phyloP scores from a whole-genome alignment of 2,797 vertebrate genomes.

The Microtus agrestis region DNA sequence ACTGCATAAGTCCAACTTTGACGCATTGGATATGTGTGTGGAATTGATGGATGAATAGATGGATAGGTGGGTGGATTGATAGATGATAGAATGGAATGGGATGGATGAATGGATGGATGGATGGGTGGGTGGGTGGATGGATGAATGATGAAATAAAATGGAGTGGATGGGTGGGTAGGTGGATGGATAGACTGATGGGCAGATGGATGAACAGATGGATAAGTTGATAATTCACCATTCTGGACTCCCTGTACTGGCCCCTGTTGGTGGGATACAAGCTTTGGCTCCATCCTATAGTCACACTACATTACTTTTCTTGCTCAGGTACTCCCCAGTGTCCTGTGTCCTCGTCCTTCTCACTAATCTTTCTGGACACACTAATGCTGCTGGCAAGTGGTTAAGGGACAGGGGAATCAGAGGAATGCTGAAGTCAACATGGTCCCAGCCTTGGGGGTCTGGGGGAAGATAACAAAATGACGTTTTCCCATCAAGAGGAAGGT shows the following conservation, averaged over 20 bases:
- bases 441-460: background rate
- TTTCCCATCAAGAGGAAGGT: background rate
- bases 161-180: background rate
- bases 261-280: background rate
- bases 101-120: background rate
- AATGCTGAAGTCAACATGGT: background rate
- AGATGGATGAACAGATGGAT: too few species aligned
- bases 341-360: background rate
- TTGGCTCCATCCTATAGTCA: background rate
- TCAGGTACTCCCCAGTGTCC: background rate
- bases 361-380: background rate
- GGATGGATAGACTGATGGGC: background rate
- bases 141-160: background rate
- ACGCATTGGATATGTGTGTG: background rate
- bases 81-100: too few species aligned
- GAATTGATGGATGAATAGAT: too few species aligned
- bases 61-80: fast-evolving
- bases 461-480: background rate
- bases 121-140: background rate
- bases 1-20: background rate
- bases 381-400: background rate
- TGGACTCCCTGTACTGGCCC: background rate
- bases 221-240: background rate
- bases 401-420: background rate
- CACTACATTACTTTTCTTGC: background rate